These are phyloP conservation scores for Neoitamus cyanurus DNA, from an alignment of 2,888 invertebrate species.

Conservation along the genomic window DNA sequence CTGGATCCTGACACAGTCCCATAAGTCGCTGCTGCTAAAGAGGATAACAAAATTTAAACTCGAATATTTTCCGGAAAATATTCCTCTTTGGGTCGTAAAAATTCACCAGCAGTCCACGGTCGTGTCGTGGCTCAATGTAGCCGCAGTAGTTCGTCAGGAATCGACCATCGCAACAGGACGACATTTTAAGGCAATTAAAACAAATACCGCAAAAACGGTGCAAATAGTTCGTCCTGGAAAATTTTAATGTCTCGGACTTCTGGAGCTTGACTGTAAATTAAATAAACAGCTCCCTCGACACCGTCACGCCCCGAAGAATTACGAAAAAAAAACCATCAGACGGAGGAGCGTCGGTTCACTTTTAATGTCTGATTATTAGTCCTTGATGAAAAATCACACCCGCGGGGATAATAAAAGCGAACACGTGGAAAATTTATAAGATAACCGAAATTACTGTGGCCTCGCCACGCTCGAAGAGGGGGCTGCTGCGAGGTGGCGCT, in stretches of 20 bases:
- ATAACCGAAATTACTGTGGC: neutral
- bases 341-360: neutral
- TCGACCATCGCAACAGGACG: neutral
- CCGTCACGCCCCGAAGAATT: neutral
- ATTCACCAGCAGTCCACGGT: neutral
- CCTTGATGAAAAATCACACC: slow-evolving; percentile 38
- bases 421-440: slow-evolving; percentile 23
- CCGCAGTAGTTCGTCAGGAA: neutral
- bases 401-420: slow-evolving; percentile 32
- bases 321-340: neutral
- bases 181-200: neutral
- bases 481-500: neutral
- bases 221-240: neutral
- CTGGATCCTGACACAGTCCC: neutral
- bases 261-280: neutral
- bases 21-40: neutral
- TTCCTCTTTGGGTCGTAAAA: neutral
- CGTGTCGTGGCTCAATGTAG: neutral
- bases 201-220: neutral
- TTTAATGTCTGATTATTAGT: slow-evolving; percentile 35
- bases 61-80: neutral
- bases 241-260: neutral
- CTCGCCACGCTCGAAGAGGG: neutral
- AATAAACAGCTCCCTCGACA: neutral
- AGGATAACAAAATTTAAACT: neutral